Evolutionary conservation across 2,113 vertebrate species (phyloP), one percentile per base, ranked within the genome.

Genomic region (Clupea harengus): DNA sequence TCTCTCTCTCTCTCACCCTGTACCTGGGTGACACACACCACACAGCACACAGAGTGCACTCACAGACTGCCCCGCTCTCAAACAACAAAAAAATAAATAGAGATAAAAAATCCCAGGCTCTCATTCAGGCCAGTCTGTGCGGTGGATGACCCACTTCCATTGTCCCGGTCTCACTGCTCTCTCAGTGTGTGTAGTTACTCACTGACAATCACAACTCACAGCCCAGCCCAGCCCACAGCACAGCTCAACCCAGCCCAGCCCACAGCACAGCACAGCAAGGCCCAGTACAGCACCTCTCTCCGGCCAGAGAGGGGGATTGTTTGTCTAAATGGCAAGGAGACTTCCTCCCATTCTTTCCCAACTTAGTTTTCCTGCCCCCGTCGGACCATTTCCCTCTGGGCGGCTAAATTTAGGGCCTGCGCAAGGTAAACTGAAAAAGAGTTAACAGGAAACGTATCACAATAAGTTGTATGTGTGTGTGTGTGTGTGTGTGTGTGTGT

Each of bases 301-400:
- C 90, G 94, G 94, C 93, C 94, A 95, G 92, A 93, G 84, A 86
- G 94, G 92, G 90, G 93, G 94, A 95, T 95, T 97, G 96, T 97
- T 97, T 97, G 93, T 94, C 94, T 92, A 93, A 95, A 95, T 93
- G 94, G 95, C 94, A 96, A 91, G 94, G 95, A 93, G 94, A 96
- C 96, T 99, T 99, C 98, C 98, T 97, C 92, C 97, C 94, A 98
- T 99, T 99, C 96, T 99, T 98, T 93, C 97, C 94, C 94, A 95
- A 95, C 95, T 96, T 97, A 95, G 96, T 96, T 96, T 98, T 99
- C 97, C 97, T 97, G 97, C 96, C 94, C 94, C 95, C 90, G 95
- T 92, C 91, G 87, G 91, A 93, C 92, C 88, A 93, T 95, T 96
- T 95, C 95, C 94, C 95, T 95, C 94, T 91, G 90, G 93, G 86